Percentiles rank a stretch among this genome's conserved stretches.
Conservation (phyloP, 2,113 vertebrate species). For the Dasypus novemcinctus region DNA sequence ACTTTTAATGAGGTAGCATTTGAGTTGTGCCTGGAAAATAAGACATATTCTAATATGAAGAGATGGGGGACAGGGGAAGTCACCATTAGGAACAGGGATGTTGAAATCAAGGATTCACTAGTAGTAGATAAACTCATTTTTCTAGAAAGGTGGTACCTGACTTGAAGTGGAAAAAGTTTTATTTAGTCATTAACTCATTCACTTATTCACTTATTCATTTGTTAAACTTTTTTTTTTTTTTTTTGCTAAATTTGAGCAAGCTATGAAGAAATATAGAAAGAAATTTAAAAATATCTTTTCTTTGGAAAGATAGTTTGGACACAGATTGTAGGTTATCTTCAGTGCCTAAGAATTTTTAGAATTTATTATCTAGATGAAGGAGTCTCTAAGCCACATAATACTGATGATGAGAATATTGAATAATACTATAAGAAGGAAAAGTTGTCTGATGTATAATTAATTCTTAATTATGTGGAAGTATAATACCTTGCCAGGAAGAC, state of each 20-base stretch:
- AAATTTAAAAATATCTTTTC: no score
- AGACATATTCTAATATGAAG: background rate
- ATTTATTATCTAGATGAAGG: background rate
- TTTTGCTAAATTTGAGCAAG: background rate
- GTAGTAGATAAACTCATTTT: background rate
- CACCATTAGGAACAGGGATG: background rate
- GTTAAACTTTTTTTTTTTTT: background rate
- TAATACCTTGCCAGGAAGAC: background rate
- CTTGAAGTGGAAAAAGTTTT: background rate
- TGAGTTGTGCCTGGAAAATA: background rate
- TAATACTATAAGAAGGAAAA: background rate
- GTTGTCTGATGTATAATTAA: background rate
- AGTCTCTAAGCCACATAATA: background rate
- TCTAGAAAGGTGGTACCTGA: background rate
- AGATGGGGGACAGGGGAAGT: background rate
- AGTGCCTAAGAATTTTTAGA: background rate
- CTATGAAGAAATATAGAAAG: background rate
- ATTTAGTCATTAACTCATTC: background rate
- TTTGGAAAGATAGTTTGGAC: background rate
- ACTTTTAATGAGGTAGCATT: background rate
- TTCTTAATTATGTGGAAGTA: background rate
- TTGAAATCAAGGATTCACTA: background rate
- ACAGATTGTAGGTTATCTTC: background rate
- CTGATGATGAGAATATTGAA: background rate
- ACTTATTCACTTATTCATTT: constrained; percentile 32